phyloP scores from a whole-genome alignment of 2,797 vertebrate species.

The Lateolabrax maculatus region DNA sequence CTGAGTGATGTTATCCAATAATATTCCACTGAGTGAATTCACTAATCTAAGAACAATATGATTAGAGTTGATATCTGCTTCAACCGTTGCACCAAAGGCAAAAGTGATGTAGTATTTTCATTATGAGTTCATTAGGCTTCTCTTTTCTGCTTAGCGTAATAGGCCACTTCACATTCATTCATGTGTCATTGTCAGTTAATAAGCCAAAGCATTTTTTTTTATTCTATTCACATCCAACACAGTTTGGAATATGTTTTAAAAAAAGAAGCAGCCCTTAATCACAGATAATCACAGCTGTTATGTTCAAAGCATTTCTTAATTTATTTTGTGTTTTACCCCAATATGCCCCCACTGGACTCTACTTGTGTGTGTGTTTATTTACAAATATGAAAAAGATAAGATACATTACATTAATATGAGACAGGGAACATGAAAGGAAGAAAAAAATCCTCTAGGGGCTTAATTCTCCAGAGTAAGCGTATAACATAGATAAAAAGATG shows the following conservation, averaged over 20 bases:
- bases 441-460: neutral
- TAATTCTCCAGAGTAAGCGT: neutral
- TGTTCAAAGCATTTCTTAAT: neutral
- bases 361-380: slow-evolving; percentile 1
- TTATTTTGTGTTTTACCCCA: neutral
- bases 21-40: slow-evolving; percentile 18
- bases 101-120: slow-evolving; percentile 19
- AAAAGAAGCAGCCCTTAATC: slow-evolving; percentile 5
- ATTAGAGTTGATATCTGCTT: slow-evolving; percentile 14
- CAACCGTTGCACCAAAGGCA: slow-evolving; percentile 17
- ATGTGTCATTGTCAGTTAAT: slow-evolving; percentile 29
- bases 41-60: slow-evolving; percentile 11
- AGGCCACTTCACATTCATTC: slow-evolving; percentile 21
- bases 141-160: neutral
- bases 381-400: neutral
- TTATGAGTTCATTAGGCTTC: slow-evolving; percentile 19
- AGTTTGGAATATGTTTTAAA: neutral
- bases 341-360: neutral
- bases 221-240: neutral
- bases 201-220: slow-evolving; percentile 20
- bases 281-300: neutral
- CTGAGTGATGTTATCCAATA: slow-evolving; percentile 14
- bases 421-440: slow-evolving; percentile 1
- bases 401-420: neutral
- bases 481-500: neutral